Evolutionary conservation across 1,140 invertebrate species (phyloP).

Genomic region (Drosophila mojavensis): DNA sequence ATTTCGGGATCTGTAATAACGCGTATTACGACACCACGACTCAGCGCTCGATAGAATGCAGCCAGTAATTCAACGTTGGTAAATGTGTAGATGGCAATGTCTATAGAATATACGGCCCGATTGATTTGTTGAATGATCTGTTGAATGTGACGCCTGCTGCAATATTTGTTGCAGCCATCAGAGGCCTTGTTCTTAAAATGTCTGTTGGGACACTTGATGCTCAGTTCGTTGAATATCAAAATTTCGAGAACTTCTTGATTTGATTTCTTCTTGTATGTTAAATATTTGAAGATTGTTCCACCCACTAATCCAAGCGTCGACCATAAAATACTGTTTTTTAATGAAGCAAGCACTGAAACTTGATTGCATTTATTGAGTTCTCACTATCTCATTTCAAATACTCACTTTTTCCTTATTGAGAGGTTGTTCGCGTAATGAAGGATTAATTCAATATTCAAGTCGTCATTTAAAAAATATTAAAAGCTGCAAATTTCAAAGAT

Average conservation of each 20-base stretch:
- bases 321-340: neutral
- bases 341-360: conserved; percentile 12
- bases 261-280: neutral
- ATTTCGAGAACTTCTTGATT: conserved; percentile 30
- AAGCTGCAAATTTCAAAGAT: neutral
- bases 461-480: too few relatives aligned
- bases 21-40: conserved; percentile 56
- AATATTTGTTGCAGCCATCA: conserved; percentile 45
- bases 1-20: conserved; percentile 67
- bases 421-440: too few relatives aligned
- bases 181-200: neutral
- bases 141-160: conserved; percentile 23
- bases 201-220: neutral
- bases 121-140: conserved; percentile 51
- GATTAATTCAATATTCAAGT: too few relatives aligned
- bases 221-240: conserved; percentile 56
- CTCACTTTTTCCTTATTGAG: conserved; percentile 10
- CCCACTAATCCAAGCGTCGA: neutral
- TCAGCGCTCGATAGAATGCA: conserved; percentile 46
- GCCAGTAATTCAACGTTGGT: conserved; percentile 21
- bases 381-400: neutral
- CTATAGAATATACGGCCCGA: conserved; percentile 60
- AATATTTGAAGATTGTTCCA: conserved; percentile 10
- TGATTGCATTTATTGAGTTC: neutral
- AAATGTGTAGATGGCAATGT: conserved; percentile 73